phyloP scores from a whole-genome alignment of 2,797 vertebrate genomes.

The Nasua narica region DNA sequence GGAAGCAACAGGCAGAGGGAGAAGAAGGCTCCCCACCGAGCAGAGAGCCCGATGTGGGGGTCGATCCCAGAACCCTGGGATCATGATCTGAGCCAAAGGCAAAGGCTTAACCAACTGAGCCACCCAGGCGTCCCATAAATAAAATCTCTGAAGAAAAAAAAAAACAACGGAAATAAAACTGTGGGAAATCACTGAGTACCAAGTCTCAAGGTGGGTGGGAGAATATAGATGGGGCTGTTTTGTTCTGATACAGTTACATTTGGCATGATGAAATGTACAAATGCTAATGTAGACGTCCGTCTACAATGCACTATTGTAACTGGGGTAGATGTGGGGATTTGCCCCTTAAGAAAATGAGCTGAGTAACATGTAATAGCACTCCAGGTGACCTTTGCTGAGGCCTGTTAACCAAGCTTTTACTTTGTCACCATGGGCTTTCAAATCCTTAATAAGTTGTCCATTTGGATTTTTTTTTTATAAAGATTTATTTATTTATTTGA shows the following conservation, averaged over 20 bases:
- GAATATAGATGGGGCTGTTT: not conserved
- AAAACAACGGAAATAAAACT: not conserved
- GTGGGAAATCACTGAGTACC: not conserved
- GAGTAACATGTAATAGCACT: not conserved
- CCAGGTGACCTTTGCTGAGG: not conserved
- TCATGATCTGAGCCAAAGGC: too few species aligned
- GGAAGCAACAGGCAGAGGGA: too few species aligned
- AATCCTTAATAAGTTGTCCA: not conserved
- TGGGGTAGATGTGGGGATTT: not conserved
- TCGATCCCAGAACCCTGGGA: too few species aligned
- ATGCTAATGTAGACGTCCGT: not conserved
- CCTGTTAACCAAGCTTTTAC: not conserved
- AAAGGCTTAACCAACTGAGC: too few species aligned
- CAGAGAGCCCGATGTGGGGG: rapidly evolving
- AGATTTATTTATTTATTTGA: too few species aligned
- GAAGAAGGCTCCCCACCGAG: too few species aligned
- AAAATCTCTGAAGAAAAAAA: too few species aligned
- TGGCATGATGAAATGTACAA: not conserved
- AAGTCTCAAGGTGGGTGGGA: not conserved
- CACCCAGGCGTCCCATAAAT: too few species aligned
- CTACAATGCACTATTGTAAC: not conserved
- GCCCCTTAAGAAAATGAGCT: not conserved
- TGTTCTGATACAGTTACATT: not conserved
- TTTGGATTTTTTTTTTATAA: too few species aligned
- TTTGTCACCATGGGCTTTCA: not conserved